Percentiles rank a stretch among this genome's conserved stretches.
These are phyloP conservation scores for Ageneiosus marmoratus DNA, from an alignment of 2,113 vertebrate species.

Conservation along the genomic window DNA sequence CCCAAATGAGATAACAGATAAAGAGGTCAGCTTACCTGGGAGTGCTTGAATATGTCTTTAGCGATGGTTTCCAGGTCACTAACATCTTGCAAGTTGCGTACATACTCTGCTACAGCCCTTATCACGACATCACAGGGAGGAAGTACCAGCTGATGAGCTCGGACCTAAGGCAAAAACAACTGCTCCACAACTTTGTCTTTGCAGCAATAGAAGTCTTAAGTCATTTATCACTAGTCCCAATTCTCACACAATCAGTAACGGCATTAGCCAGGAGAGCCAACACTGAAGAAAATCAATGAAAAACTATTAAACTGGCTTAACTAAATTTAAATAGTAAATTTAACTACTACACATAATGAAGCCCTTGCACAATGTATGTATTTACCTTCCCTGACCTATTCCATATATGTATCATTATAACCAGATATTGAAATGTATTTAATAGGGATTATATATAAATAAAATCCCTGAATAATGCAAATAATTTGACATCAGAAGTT, in stretches of 20 bases:
- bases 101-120: conserved; percentile 91
- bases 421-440: neutral
- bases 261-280: conserved; percentile 35
- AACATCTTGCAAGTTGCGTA: conserved; percentile 87
- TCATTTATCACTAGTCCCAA: neutral
- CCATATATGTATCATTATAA: neutral
- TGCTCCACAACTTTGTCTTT: neutral
- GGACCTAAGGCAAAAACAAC: conserved; percentile 76
- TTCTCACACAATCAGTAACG: conserved; percentile 36
- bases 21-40: conserved; percentile 75
- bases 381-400: neutral
- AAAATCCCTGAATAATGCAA: neutral
- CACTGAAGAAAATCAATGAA: neutral
- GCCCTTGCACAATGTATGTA: neutral
- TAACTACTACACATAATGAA: neutral
- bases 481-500: neutral
- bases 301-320: neutral
- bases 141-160: conserved; percentile 93
- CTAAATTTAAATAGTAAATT: too few relatives aligned
- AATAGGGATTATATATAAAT: neutral
- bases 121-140: conserved; percentile 95
- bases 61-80: conserved; percentile 88
- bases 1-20: neutral
- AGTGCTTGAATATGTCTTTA: conserved; percentile 93
- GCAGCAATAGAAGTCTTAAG: neutral